Conservation (phyloP, 2,113 vertebrate species). For the Pionites leucogaster region DNA sequence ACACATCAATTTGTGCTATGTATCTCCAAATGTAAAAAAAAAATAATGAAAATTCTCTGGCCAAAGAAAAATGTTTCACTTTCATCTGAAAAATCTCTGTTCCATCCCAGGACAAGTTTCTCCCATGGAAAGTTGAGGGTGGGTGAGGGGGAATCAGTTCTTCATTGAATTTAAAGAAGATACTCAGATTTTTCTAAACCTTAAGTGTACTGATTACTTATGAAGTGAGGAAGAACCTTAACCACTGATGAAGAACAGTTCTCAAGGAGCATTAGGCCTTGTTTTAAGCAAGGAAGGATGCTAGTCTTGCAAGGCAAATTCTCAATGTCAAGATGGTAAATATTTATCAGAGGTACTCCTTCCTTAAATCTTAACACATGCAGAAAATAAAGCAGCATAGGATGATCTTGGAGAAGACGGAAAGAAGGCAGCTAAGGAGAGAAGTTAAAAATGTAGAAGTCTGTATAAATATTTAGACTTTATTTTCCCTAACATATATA, state of each 20-base stretch:
- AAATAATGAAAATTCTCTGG: neutral
- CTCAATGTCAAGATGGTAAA: neutral
- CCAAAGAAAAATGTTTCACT: neutral
- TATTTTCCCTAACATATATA: neutral
- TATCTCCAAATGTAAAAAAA: neutral
- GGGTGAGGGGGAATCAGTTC: neutral
- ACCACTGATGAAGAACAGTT: neutral
- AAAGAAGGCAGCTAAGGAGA: neutral
- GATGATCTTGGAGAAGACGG: neutral
- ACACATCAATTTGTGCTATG: neutral
- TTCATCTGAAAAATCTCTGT: neutral
- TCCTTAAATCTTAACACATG: neutral
- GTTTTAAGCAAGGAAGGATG: neutral
- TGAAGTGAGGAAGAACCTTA: neutral
- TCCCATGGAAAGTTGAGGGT: neutral
- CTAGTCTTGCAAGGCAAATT: neutral
- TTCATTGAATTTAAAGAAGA: neutral
- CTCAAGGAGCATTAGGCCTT: neutral
- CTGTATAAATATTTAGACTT: neutral
- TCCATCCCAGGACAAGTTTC: neutral
- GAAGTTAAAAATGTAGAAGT: neutral
- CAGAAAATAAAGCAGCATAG: neutral
- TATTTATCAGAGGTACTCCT: neutral
- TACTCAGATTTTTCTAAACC: neutral
- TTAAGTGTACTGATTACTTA: neutral